Evolutionary conservation across 2,888 invertebrate genomes (phyloP).

Genomic region (Drosophila cyrtoloma): DNA sequence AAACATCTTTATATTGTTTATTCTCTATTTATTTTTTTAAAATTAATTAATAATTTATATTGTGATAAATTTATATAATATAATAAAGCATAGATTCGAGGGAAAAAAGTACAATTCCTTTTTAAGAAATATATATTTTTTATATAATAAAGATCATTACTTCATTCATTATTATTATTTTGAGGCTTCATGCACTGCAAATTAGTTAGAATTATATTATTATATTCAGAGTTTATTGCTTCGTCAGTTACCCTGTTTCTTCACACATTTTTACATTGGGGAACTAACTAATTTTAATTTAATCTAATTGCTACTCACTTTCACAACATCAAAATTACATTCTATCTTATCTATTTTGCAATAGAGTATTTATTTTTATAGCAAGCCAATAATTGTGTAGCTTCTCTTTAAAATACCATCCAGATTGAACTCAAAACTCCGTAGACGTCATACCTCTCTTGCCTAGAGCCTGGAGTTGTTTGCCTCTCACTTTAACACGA

Average conservation of each 20-base stretch:
- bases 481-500: not conserved
- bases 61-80: not conserved
- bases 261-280: not conserved
- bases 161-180: not conserved
- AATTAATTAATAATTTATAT: not conserved
- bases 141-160: not conserved
- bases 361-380: not conserved
- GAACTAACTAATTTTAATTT: not conserved
- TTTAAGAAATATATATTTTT: no score
- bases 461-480: not conserved
- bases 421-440: not conserved
- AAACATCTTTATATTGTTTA: not conserved
- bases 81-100: not conserved
- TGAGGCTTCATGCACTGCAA: not conserved
- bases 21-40: not conserved
- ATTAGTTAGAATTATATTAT: not conserved
- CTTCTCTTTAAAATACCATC: not conserved
- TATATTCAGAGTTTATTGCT: no score
- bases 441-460: fast-evolving
- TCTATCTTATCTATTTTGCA: not conserved
- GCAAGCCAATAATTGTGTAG: not conserved
- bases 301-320: not conserved
- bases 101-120: not conserved
- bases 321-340: not conserved
- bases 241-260: not conserved